These are phyloP conservation scores for Buceros bicornis DNA, from an alignment of 2,797 vertebrate species.

Conservation along the genomic window DNA sequence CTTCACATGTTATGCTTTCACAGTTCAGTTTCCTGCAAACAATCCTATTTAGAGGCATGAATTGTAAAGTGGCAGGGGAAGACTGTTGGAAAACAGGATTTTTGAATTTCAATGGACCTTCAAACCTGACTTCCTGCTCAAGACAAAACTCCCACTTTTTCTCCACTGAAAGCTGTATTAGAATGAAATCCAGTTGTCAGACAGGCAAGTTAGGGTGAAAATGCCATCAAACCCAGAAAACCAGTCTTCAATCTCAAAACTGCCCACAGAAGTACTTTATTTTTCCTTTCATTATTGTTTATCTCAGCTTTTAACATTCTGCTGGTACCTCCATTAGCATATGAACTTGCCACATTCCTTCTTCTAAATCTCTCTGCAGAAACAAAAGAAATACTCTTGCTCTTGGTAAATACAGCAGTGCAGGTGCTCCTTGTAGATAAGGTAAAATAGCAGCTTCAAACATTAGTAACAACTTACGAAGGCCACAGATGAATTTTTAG, in stretches of 20 bases:
- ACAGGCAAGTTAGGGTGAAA: background rate
- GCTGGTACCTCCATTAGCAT: conserved; percentile 1
- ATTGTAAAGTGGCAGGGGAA: background rate
- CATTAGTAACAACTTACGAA: conserved; percentile 5
- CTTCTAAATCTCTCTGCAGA: conserved; percentile 28
- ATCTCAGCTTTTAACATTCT: conserved; percentile 16
- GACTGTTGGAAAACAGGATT: background rate
- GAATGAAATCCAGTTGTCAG: background rate
- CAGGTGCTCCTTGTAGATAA: conserved; percentile 60
- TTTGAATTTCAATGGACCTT: conserved; percentile 24
- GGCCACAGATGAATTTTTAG: conserved; percentile 11
- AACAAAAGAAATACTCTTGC: conserved; percentile 37
- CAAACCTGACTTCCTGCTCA: background rate
- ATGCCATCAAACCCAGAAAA: background rate
- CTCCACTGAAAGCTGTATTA: background rate
- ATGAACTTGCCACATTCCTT: background rate
- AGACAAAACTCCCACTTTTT: background rate
- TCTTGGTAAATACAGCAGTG: background rate
- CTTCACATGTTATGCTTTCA: background rate
- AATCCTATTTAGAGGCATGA: background rate
- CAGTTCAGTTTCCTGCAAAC: background rate
- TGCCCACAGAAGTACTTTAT: background rate
- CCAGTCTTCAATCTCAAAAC: background rate
- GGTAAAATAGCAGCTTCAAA: conserved; percentile 37
- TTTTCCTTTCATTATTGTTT: conserved; percentile 18